A percentile compares a stretch with the other conserved stretches of the same genome.
Conservation (phyloP, 2,113 vertebrate species). For the Callaeas wilsoni region DNA sequence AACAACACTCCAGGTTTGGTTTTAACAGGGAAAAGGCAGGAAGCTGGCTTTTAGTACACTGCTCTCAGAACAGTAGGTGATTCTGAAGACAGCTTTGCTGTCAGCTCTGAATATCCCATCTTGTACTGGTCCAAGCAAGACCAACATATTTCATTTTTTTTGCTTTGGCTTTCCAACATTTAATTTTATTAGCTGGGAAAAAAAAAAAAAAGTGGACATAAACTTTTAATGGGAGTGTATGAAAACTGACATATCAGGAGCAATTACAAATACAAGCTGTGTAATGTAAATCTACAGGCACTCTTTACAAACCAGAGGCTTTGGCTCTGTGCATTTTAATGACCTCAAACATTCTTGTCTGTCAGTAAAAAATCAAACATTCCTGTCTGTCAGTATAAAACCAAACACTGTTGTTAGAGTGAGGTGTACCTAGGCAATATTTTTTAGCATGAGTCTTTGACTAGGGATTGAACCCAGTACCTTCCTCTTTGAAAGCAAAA, state of each 20-base stretch:
- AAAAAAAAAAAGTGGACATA: not conserved
- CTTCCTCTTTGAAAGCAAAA: not conserved
- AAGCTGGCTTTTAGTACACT: not conserved
- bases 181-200: not conserved
- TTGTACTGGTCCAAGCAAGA: not conserved
- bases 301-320: not conserved
- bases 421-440: not conserved
- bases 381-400: not conserved
- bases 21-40: slow-evolving; percentile 25
- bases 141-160: not conserved
- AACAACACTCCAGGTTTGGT: not conserved
- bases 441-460: not conserved
- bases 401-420: not conserved
- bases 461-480: not conserved
- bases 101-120: slow-evolving; percentile 25
- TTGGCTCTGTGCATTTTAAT: not conserved
- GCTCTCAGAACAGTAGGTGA: slow-evolving; percentile 22
- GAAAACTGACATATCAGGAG: not conserved
- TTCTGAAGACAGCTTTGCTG: slow-evolving; percentile 27
- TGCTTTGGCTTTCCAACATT: not conserved
- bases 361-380: not conserved
- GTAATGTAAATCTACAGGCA: not conserved
- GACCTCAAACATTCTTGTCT: not conserved
- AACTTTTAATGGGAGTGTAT: not conserved
- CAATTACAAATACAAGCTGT: not conserved